phyloP scores from a whole-genome alignment of 2,888 invertebrate genomes.

The Xanthia togata region DNA sequence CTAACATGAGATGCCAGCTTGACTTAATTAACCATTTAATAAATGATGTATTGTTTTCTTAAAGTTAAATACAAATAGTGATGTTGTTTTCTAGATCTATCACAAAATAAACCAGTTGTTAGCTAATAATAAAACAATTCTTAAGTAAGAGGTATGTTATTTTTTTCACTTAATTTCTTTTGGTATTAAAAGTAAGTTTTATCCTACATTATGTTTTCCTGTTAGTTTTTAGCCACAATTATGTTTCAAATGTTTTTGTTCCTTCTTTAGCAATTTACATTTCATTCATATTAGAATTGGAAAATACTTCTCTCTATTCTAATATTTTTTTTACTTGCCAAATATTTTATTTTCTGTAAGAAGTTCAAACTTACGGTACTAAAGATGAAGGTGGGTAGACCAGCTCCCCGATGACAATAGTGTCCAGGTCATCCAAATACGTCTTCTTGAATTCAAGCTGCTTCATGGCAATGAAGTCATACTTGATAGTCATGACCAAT shows the following conservation, averaged over 20 bases:
- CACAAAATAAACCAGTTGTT: neutral
- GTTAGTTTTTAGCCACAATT: neutral
- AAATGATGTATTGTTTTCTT: too few species aligned
- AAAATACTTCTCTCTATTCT: too few species aligned
- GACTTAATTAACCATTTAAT: neutral
- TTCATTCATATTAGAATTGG: too few species aligned
- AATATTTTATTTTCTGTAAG: too few species aligned
- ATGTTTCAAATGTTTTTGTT: neutral
- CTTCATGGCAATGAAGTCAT: slow-evolving; percentile 95
- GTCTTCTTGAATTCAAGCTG: slow-evolving; percentile 93
- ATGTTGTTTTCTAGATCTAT: neutral
- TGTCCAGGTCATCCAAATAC: slow-evolving; percentile 92
- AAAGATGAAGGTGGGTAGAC: slow-evolving; percentile 95
- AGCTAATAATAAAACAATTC: slow-evolving; percentile 2
- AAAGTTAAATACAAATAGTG: neutral
- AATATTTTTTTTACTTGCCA: too few species aligned
- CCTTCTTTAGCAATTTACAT: neutral
- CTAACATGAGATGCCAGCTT: neutral
- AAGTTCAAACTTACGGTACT: slow-evolving; percentile 93
- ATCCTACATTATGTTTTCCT: neutral
- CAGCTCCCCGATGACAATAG: slow-evolving; percentile 94
- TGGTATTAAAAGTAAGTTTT: slow-evolving; percentile 6
- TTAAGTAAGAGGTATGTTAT: neutral
- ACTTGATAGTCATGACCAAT: slow-evolving; percentile 94
- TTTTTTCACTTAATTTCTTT: neutral